Conservation (phyloP, 2,797 vertebrate species). For the Synaphobranchus kaupii region DNA sequence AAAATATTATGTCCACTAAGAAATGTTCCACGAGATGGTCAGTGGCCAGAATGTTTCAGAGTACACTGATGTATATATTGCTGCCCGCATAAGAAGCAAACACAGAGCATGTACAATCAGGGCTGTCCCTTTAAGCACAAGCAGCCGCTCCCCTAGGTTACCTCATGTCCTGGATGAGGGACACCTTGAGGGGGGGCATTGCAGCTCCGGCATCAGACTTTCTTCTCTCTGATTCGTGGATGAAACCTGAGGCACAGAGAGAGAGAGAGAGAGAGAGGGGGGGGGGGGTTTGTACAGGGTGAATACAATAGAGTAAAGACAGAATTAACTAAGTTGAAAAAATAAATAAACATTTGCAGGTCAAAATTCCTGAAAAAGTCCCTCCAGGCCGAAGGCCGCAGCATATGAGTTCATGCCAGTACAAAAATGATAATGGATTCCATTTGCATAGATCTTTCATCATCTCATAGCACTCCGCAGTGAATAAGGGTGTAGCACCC, state of each 20-base stretch:
- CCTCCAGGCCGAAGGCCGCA: background rate
- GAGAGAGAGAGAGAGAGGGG: too few species aligned
- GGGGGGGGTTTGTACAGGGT: too few species aligned
- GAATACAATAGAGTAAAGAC: background rate
- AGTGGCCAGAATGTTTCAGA: conserved; percentile 18
- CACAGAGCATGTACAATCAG: background rate
- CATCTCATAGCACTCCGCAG: background rate
- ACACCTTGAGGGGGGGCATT: conserved; percentile 91
- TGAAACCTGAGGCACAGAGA: conserved; percentile 76
- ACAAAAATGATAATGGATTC: background rate
- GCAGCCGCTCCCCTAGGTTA: background rate
- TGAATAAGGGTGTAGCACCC: background rate
- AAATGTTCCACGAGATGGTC: conserved; percentile 27
- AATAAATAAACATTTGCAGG: background rate
- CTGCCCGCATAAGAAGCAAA: background rate
- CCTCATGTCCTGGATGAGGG: conserved; percentile 97
- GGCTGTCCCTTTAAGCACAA: background rate
- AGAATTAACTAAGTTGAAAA: background rate
- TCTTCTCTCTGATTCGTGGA: conserved; percentile 90
- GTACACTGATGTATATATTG: background rate
- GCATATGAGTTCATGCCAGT: background rate
- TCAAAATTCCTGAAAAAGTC: background rate
- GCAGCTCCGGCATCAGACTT: conserved; percentile 88
- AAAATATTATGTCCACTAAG: background rate
- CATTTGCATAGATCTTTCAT: background rate